Evolutionary conservation across 2,797 vertebrate species (phyloP).

Genomic region (Huso huso): DNA sequence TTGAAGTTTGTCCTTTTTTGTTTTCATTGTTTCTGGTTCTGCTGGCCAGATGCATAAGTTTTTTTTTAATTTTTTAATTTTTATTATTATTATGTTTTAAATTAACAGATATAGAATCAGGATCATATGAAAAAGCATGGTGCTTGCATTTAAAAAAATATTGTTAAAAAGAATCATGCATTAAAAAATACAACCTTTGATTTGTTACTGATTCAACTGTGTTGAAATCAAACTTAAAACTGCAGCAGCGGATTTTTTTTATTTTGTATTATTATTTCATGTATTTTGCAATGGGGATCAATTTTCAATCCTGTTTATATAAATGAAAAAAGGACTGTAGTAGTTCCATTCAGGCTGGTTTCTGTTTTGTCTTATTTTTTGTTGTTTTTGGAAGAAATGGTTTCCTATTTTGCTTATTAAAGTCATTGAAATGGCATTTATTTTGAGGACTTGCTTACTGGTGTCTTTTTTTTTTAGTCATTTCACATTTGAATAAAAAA

Average conservation of each 20-base stretch:
- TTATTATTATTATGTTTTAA: conserved; percentile 65
- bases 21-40: conserved; percentile 70
- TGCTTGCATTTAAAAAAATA: conserved; percentile 72
- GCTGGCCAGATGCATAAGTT: conserved; percentile 82
- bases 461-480: conserved; percentile 23
- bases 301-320: conserved; percentile 99
- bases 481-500: background rate
- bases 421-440: conserved; percentile 90
- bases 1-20: conserved; percentile 55
- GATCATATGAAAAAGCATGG: conserved; percentile 69
- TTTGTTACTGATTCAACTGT: conserved; percentile 75
- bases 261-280: conserved; percentile 89
- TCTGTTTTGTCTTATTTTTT: conserved; percentile 94
- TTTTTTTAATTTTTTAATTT: conserved; percentile 51
- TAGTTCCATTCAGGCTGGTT: conserved; percentile 99
- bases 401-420: conserved; percentile 99
- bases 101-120: conserved; percentile 60
- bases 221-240: conserved; percentile 88
- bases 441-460: conserved; percentile 49
- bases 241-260: conserved; percentile 82
- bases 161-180: conserved; percentile 79
- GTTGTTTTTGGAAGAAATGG: conserved; percentile 82
- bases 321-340: conserved; percentile 92
- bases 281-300: conserved; percentile 91
- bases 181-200: conserved; percentile 51